These are phyloP conservation scores for Torymus auratus DNA, from an alignment of 2,888 invertebrate species.

Conservation along the genomic window DNA sequence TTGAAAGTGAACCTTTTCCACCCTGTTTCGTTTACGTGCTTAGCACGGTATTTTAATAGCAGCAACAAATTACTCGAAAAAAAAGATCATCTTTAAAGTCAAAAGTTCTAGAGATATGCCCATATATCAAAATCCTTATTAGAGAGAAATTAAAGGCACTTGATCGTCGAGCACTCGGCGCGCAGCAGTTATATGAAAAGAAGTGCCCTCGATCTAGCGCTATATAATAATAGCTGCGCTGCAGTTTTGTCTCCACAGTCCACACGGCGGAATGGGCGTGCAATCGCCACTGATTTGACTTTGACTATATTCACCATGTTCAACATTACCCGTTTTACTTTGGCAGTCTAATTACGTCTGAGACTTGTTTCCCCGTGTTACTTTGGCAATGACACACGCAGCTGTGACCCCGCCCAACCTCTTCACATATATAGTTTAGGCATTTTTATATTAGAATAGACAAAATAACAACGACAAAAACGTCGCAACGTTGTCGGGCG, in stretches of 20 bases:
- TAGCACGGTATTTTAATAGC: too few species aligned
- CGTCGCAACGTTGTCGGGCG: constrained; percentile 37
- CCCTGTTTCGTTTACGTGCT: too few species aligned
- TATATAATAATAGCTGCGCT: background rate
- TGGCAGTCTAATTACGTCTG: constrained; percentile 17
- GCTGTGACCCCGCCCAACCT: constrained; percentile 16
- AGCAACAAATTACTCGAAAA: too few species aligned
- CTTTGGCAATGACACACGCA: constrained; percentile 37
- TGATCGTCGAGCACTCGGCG: constrained; percentile 7
- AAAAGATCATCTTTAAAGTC: too few species aligned
- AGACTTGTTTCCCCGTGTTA: constrained; percentile 16
- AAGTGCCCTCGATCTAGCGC: background rate
- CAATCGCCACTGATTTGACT: constrained; percentile 38
- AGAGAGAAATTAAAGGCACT: background rate
- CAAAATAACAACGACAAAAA: constrained; percentile 1
- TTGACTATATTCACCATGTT: background rate
- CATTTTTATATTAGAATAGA: constrained; percentile 39
- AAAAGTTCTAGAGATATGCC: too few species aligned
- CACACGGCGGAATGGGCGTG: constrained; percentile 33
- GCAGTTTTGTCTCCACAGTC: background rate
- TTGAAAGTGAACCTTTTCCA: too few species aligned
- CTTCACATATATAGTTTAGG: constrained; percentile 26
- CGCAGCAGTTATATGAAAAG: background rate
- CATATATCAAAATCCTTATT: background rate
- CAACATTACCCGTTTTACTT: background rate